Conservation (phyloP, 2,888 invertebrate species). For the Hirtodrosophila histrioides region DNA sequence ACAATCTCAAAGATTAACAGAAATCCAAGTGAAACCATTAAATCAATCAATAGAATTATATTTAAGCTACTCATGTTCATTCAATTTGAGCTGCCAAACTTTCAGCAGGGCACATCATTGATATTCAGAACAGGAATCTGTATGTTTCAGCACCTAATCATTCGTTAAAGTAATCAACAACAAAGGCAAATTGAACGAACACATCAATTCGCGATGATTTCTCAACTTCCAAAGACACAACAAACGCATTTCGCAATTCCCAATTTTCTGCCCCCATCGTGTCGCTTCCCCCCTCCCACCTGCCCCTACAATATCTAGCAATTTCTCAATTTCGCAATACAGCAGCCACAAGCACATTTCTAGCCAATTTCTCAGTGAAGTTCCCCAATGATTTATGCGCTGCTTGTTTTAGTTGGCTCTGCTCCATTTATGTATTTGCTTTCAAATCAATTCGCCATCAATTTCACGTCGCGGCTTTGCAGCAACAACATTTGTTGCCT, state of each 20-base stretch:
- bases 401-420: slow-evolving; percentile 43
- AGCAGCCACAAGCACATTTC: slow-evolving; percentile 47
- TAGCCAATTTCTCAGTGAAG: slow-evolving; percentile 67
- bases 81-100: slow-evolving; percentile 44
- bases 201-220: slow-evolving; percentile 63
- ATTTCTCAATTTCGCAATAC: slow-evolving; percentile 52
- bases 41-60: slow-evolving; percentile 62
- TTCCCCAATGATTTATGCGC: slow-evolving; percentile 71
- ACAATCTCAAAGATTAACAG: slow-evolving; percentile 42
- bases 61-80: slow-evolving; percentile 48
- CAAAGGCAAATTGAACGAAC: slow-evolving; percentile 61
- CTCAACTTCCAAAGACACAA: slow-evolving; percentile 60
- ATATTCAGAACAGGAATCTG: slow-evolving; percentile 48
- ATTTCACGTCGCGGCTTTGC: slow-evolving; percentile 63
- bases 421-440: slow-evolving; percentile 79
- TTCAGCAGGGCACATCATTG: slow-evolving; percentile 37
- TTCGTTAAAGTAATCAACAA: slow-evolving; percentile 68
- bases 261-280: background rate
- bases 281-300: background rate
- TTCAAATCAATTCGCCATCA: slow-evolving; percentile 79
- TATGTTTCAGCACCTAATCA: slow-evolving; percentile 60
- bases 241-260: slow-evolving; percentile 60
- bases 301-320: slow-evolving; percentile 26
- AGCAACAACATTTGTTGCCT: slow-evolving; percentile 68
- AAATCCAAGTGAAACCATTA: slow-evolving; percentile 38